Percentiles rank a stretch among this genome's conserved stretches.
These are phyloP conservation scores for Adrianichthys oophorus DNA, from an alignment of 2,797 vertebrate species.

Conservation along the genomic window DNA sequence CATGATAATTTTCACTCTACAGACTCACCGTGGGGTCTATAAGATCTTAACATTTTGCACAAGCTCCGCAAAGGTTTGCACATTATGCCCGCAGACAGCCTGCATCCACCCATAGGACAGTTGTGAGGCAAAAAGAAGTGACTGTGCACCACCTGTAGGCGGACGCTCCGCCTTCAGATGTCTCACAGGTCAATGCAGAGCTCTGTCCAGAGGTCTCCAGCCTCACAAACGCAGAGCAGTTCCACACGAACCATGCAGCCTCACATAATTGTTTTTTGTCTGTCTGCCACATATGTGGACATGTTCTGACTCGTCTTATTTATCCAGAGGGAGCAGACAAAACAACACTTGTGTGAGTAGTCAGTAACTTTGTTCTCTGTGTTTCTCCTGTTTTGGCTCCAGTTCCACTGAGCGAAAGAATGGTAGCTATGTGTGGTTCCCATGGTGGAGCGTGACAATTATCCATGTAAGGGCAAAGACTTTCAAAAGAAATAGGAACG, in stretches of 20 bases:
- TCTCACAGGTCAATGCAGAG: neutral
- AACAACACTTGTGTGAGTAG: conserved; percentile 22
- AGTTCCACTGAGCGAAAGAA: neutral
- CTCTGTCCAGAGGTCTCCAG: neutral
- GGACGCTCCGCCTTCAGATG: conserved; percentile 8
- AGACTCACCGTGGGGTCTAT: no score
- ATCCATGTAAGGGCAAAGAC: no score
- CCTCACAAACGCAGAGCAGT: neutral
- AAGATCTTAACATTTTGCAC: no score
- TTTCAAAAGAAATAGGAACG: no score
- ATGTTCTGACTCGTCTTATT: conserved; percentile 38
- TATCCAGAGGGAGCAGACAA: neutral
- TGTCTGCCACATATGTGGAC: conserved; percentile 32
- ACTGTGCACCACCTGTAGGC: conserved; percentile 1
- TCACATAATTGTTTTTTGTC: conserved; percentile 15
- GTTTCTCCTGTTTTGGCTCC: conserved; percentile 15
- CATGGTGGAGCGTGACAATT: neutral
- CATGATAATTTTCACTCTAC: no score
- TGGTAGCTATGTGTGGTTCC: conserved; percentile 4
- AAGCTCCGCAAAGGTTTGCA: no score
- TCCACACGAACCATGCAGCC: neutral
- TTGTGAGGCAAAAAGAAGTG: neutral
- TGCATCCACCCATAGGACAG: no score
- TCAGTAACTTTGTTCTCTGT: conserved; percentile 9
- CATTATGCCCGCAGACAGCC: no score